These are phyloP conservation scores for Cotesia glomerata DNA, from an alignment of 1,140 invertebrate species.

Conservation along the genomic window DNA sequence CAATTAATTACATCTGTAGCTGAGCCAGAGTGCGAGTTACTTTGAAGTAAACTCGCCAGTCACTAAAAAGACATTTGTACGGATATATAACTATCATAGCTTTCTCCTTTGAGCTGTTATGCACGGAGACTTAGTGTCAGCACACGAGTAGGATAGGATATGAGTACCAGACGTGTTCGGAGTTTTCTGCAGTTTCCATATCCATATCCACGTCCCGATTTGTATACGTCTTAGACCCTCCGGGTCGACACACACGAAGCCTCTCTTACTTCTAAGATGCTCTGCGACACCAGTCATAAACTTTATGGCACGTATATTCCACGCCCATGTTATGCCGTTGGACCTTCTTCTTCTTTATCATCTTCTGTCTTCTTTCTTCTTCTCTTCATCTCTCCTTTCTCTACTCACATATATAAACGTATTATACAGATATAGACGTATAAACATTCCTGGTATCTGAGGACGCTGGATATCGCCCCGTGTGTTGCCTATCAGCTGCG, in stretches of 20 bases:
- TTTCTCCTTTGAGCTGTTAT: too few species aligned
- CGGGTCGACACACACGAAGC: conserved; percentile 23
- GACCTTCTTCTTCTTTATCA: background rate
- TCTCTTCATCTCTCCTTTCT: too few species aligned
- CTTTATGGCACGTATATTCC: conserved; percentile 33
- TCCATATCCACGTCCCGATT: conserved; percentile 19
- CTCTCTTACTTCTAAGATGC: background rate
- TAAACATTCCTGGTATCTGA: background rate
- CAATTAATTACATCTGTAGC: too few species aligned
- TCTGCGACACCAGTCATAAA: conserved; percentile 33
- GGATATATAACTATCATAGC: too few species aligned
- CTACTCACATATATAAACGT: too few species aligned
- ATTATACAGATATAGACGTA: too few species aligned
- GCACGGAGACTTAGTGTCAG: background rate
- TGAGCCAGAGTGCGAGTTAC: too few species aligned
- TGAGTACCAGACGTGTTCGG: background rate
- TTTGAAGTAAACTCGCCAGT: too few species aligned
- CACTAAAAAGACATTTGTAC: too few species aligned
- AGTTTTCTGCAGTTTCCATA: conserved; percentile 12
- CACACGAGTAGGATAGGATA: background rate
- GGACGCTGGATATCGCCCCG: conserved; percentile 12
- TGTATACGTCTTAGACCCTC: conserved; percentile 25
- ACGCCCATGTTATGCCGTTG: conserved; percentile 16
- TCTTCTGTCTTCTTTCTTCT: too few species aligned
- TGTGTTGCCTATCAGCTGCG: conserved; percentile 25